Conservation (phyloP, 1,140 invertebrate genomes). For the Ephestia elutella region DNA sequence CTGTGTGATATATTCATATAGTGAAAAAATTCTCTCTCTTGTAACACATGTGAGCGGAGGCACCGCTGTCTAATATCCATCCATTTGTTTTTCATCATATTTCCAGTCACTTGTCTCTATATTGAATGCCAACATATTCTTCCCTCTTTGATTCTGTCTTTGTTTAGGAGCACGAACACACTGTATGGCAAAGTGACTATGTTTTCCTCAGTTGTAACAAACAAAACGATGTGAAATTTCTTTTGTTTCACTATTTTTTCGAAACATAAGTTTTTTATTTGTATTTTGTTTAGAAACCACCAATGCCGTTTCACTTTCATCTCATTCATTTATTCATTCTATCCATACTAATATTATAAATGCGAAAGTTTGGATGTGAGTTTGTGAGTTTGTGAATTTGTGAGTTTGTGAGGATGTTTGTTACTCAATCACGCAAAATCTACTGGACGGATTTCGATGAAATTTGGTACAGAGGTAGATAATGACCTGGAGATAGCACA, state of each 20-base stretch:
- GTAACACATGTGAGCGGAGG: slow-evolving; percentile 39
- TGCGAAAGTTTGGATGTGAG: too few species aligned
- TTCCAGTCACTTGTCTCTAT: slow-evolving; percentile 19
- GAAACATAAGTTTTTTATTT: not conserved
- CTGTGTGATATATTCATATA: slow-evolving; percentile 19
- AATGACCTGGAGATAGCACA: too few species aligned
- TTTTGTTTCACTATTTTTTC: not conserved
- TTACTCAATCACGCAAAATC: too few species aligned
- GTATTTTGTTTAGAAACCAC: slow-evolving; percentile 4
- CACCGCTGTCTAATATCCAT: slow-evolving; percentile 48
- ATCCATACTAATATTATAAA: too few species aligned
- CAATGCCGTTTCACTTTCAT: slow-evolving; percentile 33
- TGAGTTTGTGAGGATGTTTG: too few species aligned
- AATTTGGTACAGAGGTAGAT: too few species aligned
- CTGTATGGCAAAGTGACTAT: slow-evolving; percentile 33
- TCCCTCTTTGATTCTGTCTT: slow-evolving; percentile 19
- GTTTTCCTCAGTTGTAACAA: slow-evolving; percentile 36
- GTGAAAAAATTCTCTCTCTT: slow-evolving; percentile 26
- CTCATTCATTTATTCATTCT: slow-evolving; percentile 21
- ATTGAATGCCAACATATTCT: slow-evolving; percentile 28
- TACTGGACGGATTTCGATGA: too few species aligned
- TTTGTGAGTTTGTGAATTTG: too few species aligned
- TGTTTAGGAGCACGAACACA: slow-evolving; percentile 23
- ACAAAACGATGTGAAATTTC: slow-evolving; percentile 20
- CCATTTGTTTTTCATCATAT: slow-evolving; percentile 29